phyloP scores from a whole-genome alignment of 2,797 vertebrate genomes.

The Gobio occitaniae region DNA sequence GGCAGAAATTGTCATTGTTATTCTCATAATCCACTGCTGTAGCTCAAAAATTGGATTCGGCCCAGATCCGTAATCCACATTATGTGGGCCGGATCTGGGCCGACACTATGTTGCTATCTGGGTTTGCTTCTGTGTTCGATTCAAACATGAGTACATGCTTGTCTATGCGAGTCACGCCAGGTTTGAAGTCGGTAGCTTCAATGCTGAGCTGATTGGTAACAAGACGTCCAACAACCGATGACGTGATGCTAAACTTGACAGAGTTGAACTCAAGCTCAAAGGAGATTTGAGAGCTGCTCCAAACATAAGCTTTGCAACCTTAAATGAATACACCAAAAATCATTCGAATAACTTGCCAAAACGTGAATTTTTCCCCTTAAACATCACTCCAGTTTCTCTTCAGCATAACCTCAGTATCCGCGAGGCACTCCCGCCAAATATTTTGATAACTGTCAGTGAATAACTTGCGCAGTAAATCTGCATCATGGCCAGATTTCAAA shows the following conservation, averaged over 20 bases:
- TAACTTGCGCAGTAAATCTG: constrained; percentile 37
- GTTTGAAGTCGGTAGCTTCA: neutral
- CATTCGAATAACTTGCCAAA: neutral
- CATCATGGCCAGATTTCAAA: constrained; percentile 49
- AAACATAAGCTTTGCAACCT: constrained; percentile 3
- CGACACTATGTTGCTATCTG: no score
- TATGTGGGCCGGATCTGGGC: no score
- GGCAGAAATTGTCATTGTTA: neutral
- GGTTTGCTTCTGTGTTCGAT: neutral
- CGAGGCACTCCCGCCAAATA: constrained; percentile 23
- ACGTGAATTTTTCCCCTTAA: neutral
- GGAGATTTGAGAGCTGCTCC: neutral
- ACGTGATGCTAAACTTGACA: neutral
- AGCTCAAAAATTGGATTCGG: neutral
- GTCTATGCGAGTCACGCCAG: neutral
- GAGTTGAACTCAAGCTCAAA: neutral
- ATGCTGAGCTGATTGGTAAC: neutral
- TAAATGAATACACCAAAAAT: constrained; percentile 18
- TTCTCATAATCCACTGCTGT: neutral
- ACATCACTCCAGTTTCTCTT: constrained; percentile 9
- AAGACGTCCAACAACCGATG: neutral
- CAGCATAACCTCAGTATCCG: constrained; percentile 25
- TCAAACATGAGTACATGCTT: neutral
- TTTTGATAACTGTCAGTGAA: constrained; percentile 47
- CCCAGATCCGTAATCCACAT: no score